Conservation (phyloP, 2,797 vertebrate species). For the Lepus oiostolus region DNA sequence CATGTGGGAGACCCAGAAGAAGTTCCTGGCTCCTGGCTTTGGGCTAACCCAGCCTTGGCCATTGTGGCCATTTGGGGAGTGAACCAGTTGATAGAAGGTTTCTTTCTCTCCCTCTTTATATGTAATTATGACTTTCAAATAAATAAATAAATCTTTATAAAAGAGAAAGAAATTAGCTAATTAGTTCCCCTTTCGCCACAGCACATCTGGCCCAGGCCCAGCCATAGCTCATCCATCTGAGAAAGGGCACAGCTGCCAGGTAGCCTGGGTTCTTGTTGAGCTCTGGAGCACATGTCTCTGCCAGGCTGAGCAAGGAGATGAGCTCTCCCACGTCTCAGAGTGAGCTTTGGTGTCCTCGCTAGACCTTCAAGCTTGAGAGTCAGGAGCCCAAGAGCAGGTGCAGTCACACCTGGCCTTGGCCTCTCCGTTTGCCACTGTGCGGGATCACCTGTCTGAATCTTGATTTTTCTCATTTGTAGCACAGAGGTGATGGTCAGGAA, state of each 20-base stretch:
- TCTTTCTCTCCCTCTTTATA: too few species aligned
- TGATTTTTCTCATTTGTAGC: neutral
- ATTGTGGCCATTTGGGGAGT: too few species aligned
- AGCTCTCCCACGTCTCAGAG: neutral
- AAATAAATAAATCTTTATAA: too few species aligned
- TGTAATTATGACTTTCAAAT: too few species aligned
- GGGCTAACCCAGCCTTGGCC: too few species aligned
- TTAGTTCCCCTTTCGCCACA: neutral
- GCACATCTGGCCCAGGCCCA: neutral
- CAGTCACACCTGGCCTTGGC: too few species aligned
- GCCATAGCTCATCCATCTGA: rapidly evolving
- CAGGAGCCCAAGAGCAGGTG: neutral
- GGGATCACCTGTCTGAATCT: neutral
- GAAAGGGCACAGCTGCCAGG: neutral
- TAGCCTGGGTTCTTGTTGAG: neutral
- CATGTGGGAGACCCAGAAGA: too few species aligned
- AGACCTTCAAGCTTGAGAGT: neutral
- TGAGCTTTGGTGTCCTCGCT: neutral
- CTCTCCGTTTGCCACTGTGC: neutral
- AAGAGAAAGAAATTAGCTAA: too few species aligned
- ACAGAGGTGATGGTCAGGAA: neutral
- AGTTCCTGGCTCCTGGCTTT: too few species aligned
- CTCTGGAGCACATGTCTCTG: neutral
- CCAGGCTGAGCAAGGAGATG: neutral
- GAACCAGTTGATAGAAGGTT: too few species aligned